Percentiles rank a stretch among this genome's conserved stretches.
These are phyloP conservation scores for Ricordea florida DNA, from an alignment of 92 coral and sea anemone genomes.

Conservation along the genomic window DNA sequence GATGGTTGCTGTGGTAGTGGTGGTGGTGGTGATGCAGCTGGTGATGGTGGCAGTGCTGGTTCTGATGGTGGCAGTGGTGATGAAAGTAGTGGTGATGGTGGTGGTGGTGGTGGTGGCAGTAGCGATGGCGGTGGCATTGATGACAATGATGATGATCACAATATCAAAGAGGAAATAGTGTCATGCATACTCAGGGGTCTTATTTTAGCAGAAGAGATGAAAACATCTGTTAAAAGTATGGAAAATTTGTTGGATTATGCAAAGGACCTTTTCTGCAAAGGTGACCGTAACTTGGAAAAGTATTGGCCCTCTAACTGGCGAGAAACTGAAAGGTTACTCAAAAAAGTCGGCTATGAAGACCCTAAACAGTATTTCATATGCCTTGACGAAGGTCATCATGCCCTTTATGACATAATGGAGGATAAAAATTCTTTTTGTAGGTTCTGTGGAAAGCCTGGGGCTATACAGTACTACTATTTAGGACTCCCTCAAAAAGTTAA, in stretches of 20 bases:
- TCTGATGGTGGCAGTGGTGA: background rate
- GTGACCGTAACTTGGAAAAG: conserved; percentile 29
- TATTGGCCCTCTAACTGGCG: conserved; percentile 64
- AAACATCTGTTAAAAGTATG: conserved; percentile 21
- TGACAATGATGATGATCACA: background rate
- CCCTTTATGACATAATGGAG: conserved; percentile 61
- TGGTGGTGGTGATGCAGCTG: background rate
- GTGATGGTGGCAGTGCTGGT: background rate
- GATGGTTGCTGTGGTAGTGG: background rate
- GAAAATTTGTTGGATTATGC: conserved; percentile 58
- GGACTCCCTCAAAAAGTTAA: conserved; percentile 69
- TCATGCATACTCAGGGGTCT: conserved; percentile 29
- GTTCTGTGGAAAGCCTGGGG: conserved; percentile 65
- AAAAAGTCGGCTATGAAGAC: conserved; percentile 52
- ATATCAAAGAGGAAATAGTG: conserved; percentile 30
- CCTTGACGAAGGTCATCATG: conserved; percentile 43
- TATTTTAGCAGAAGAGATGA: conserved; percentile 45
- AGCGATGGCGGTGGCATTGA: background rate
- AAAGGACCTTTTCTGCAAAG: conserved; percentile 55
- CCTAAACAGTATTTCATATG: conserved; percentile 62
- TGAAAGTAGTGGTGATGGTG: background rate
- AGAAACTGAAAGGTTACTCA: conserved; percentile 55
- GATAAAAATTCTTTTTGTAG: conserved; percentile 37
- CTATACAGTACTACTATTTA: conserved; percentile 61
- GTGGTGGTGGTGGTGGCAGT: background rate